Base-by-base conservation (phyloP, 2,888 invertebrate species). In the Drosophila histrio region DNA sequence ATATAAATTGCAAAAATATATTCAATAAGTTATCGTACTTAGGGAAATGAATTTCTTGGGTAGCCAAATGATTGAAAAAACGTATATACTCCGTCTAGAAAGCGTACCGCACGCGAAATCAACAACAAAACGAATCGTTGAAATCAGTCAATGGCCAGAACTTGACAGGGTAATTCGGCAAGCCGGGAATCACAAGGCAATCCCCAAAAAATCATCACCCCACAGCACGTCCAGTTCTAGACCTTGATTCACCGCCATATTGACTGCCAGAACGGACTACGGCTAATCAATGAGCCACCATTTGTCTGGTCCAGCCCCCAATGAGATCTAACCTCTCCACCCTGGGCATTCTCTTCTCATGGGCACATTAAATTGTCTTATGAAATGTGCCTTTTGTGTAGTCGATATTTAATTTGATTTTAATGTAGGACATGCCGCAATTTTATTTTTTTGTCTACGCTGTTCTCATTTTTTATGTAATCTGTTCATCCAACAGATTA, bases 251-350 rank as follows among this genome's bases (percentile, higher is more conserved):
- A 43, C 13, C 54, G 49, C 57, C 69, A 57, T 73, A 53, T 71
- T 53, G 64, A 39, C 52, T 47, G 17, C 9, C 57, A 34, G 41
- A 21, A 38, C 28, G 59, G 74, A 34, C 36, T 17, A 38, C 28
- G 59, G 74, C 79, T 76, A 75, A 79, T 76, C 72, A 79, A 75
- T 76, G 79, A 15, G 41, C 72, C 61, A 73, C 63, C 78, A 78
- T 78, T 73, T 74, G 67, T 74, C 54, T 44, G 47, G 17, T 5
- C 24, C 54, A 30, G 21, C 11, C 32, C 43, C 43, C 49, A 15
- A 39, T n/a, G 26, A 36, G 49, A 15, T 28, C 9, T n/a, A n/a
- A n/a, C n/a, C 13, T 13, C 34, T 4, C 44, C 22, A 19, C 19
- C 2, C 36, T 8, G 28, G 11, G 0, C 44, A 22, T 32, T 49